Conservation (phyloP, 2,797 vertebrate genomes). For the Ptychobarbus kaznakovi region DNA sequence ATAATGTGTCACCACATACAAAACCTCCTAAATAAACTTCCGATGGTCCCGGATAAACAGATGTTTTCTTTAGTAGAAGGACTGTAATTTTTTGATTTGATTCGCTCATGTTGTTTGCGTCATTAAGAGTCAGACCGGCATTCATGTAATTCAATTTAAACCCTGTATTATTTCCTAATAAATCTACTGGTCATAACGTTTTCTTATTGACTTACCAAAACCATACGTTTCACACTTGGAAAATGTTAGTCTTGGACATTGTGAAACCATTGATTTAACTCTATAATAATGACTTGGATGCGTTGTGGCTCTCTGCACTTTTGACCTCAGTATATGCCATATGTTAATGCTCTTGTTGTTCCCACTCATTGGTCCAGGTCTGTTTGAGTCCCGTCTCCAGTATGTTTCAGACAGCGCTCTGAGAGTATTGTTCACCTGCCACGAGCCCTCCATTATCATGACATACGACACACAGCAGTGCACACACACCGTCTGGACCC, state of each 20-base stretch:
- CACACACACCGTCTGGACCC: conserved; percentile 88
- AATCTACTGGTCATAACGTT: not conserved
- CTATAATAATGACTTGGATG: not conserved
- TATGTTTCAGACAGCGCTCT: conserved; percentile 88
- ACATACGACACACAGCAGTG: conserved; percentile 90
- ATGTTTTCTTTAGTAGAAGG: not conserved
- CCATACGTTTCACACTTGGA: not conserved
- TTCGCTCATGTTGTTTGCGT: not conserved
- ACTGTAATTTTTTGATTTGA: not conserved
- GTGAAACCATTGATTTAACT: not conserved
- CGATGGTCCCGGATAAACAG: not conserved
- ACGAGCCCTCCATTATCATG: conserved; percentile 90
- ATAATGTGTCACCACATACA: not conserved
- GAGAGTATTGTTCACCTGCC: conserved; percentile 89
- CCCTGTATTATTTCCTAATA: conserved; percentile 10
- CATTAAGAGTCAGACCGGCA: not conserved
- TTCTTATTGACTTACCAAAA: not conserved
- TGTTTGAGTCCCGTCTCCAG: conserved; percentile 86
- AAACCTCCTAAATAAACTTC: not conserved
- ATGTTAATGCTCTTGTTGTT: not conserved
- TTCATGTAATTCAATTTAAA: not conserved
- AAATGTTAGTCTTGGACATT: not conserved
- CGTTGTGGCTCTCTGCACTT: not conserved
- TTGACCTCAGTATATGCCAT: not conserved
- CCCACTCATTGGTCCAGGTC: conserved; percentile 68